Conservation (phyloP, 2,113 vertebrate species). For the Lepus timidus region DNA sequence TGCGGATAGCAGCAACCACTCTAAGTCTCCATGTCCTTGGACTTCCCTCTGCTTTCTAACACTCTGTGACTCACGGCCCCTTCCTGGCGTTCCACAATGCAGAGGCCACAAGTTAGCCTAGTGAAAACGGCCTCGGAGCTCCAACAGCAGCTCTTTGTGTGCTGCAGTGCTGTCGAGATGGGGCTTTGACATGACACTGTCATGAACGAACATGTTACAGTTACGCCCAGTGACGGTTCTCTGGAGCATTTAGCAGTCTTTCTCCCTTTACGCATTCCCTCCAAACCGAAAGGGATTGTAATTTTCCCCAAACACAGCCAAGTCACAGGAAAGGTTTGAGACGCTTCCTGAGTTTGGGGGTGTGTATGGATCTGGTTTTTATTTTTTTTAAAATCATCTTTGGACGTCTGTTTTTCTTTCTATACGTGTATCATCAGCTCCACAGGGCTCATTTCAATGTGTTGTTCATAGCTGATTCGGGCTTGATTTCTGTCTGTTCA, state of each 20-base stretch:
- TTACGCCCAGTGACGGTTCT: slow-evolving; percentile 48
- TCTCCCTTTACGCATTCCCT: slow-evolving; percentile 54
- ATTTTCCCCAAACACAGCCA: slow-evolving; percentile 52
- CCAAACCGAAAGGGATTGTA: slow-evolving; percentile 44
- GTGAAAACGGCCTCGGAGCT: slow-evolving; percentile 41
- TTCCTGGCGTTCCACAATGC: background rate
- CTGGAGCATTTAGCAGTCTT: slow-evolving; percentile 46
- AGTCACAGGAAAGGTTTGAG: slow-evolving; percentile 48
- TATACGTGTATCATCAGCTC: background rate
- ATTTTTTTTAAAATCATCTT: background rate
- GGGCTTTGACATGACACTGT: slow-evolving; percentile 59
- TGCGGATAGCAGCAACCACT: accelerated
- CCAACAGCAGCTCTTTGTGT: background rate
- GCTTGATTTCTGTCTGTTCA: slow-evolving; percentile 80
- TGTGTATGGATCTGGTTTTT: slow-evolving; percentile 46
- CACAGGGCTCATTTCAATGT: background rate
- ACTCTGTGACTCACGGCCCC: background rate
- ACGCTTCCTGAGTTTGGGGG: slow-evolving; percentile 57
- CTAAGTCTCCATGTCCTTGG: accelerated
- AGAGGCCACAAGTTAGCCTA: background rate
- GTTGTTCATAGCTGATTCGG: background rate
- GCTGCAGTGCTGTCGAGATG: slow-evolving; percentile 10
- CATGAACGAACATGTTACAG: slow-evolving; percentile 77
- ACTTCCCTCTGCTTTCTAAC: background rate
- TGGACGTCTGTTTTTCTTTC: slow-evolving; percentile 48